Evolutionary conservation across 2,113 vertebrate species (phyloP), one percentile per base, ranked within the genome.

Genomic region (Tautogolabrus adspersus): DNA sequence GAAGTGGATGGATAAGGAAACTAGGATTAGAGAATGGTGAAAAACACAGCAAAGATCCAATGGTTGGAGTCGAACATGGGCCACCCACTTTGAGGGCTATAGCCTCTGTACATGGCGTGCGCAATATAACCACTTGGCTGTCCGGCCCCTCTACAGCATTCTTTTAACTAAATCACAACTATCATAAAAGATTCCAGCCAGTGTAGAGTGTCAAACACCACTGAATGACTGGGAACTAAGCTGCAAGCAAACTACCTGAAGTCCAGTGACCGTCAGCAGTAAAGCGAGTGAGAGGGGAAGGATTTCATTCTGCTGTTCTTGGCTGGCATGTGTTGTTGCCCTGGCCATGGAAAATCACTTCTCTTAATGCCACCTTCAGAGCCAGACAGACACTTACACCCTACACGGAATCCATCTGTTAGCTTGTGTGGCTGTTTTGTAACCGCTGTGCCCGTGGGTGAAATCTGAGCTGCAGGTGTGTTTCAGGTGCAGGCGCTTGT

Each of bases 401-500:
- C 72, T 65, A 77, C 59, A 77, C 62, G 52, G 56, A 82, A 60
- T 77, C 49, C 66, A 66, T 65, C 58, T 69, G 13, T 44, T 38
- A 54, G 57, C 72, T 67, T 78, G 63, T 60, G 65, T 37, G 67
- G 71, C 55, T 84, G 86, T 85, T 77, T 82, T 69, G 71, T 75
- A 72, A 75, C 63, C 56, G 40, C 38, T 42, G 58, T 44, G 70
- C 64, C 38, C 52, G 22, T 9, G 57, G 59, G 47, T 76, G 89
- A 86, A 88, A 89, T 23, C 66, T 59, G 88, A 91, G 83, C 71
- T 76, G 72, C 91, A 91, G 88, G 85, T 92, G 87, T 64, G 85
- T 84, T 85, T 81, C 75, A 77, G 81, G 73, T 75, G 88, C 77
- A 79, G 63, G 22, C 62, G 44, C 63, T 40, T 37, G 72, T 59